These are phyloP conservation scores for Bombylius major DNA, from an alignment of 2,888 invertebrate genomes.

Conservation along the genomic window DNA sequence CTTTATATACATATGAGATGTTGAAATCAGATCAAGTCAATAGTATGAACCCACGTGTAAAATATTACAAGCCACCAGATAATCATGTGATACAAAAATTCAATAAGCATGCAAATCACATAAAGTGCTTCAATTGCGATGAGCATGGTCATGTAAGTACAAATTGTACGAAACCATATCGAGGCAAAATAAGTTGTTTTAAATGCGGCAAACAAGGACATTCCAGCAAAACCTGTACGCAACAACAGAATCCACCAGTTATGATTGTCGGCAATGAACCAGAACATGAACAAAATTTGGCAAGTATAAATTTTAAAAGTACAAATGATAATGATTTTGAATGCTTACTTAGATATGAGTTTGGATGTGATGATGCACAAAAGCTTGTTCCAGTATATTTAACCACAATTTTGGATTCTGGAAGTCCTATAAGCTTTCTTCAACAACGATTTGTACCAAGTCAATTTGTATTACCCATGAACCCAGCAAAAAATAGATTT, in stretches of 20 bases:
- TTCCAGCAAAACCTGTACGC: conserved; percentile 2
- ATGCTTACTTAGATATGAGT: neutral
- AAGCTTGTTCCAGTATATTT: neutral
- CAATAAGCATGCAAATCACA: no score
- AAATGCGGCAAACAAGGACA: conserved; percentile 8
- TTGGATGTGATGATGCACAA: neutral
- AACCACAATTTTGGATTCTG: neutral
- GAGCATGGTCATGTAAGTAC: neutral
- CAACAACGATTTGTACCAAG: neutral
- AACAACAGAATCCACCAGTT: neutral
- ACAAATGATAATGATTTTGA: neutral
- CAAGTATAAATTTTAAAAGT: neutral
- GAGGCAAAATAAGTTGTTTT: conserved; percentile 4
- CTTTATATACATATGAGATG: conserved; percentile 2
- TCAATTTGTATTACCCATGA: no score
- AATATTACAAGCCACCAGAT: no score
- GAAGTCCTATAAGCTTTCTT: neutral
- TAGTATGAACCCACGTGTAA: neutral
- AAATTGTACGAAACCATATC: conserved; percentile 1
- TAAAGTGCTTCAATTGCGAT: conserved; percentile 9
- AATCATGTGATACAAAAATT: neutral
- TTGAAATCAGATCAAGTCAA: neutral
- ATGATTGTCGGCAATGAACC: neutral
- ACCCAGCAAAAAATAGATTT: neutral
- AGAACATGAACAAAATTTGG: neutral